Percentiles rank a stretch among this genome's conserved stretches.
Evolutionary conservation across 1,140 invertebrate genomes (phyloP).

Genomic region (Stegodyphus mimosarum): DNA sequence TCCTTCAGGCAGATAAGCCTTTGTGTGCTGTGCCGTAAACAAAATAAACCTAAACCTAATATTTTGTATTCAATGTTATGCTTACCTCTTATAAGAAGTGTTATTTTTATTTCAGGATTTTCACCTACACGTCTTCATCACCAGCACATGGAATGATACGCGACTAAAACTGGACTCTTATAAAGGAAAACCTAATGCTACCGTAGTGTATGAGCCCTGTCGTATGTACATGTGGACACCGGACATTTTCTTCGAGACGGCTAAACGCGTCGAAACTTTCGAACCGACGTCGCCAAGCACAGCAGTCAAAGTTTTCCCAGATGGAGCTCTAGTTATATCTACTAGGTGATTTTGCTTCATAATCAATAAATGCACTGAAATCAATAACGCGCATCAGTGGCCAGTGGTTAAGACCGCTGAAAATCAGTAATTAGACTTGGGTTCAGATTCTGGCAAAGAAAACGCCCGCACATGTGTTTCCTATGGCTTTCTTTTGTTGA

Average conservation of each 20-base stretch:
- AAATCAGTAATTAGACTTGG: no score
- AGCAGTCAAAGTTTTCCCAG: slow-evolving; percentile 15
- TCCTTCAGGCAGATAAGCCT: no score
- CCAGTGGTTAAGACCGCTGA: no score
- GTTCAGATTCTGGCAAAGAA: no score
- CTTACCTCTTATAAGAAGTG: no score
- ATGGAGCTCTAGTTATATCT: slow-evolving; percentile 14
- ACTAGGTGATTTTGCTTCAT: neutral
- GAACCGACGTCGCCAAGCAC: slow-evolving; percentile 6
- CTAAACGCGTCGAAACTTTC: slow-evolving; percentile 13
- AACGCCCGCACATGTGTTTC: no score
- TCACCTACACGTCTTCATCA: slow-evolving; percentile 19
- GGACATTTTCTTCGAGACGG: slow-evolving; percentile 31
- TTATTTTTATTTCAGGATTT: slow-evolving; percentile 14
- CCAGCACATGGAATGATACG: slow-evolving; percentile 26
- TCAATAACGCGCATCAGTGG: no score
- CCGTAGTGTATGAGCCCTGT: slow-evolving; percentile 9
- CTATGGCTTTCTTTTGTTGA: no score
- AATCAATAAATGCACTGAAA: no score
- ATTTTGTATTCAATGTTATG: no score
- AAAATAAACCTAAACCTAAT: no score
- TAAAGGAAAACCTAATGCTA: neutral
- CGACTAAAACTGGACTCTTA: slow-evolving; percentile 1
- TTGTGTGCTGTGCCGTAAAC: no score
- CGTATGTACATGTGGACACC: slow-evolving; percentile 29